phyloP scores from a whole-genome alignment of 2,888 invertebrate species.

The Platycheirus rosarum region DNA sequence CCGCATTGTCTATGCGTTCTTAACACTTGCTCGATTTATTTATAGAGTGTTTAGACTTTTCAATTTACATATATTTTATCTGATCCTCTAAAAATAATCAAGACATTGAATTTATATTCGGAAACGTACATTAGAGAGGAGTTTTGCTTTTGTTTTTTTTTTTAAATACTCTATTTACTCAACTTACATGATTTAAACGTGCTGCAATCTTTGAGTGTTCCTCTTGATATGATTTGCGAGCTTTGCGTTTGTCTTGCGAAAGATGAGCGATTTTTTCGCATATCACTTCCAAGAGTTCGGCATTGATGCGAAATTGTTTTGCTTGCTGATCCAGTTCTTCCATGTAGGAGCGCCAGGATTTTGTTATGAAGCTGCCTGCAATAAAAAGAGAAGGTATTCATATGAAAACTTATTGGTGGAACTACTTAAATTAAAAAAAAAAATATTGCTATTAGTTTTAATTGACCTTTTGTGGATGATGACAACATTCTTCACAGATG shows the following conservation, averaged over 20 bases:
- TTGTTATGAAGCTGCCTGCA: constrained; percentile 86
- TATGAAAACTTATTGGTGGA: not conserved
- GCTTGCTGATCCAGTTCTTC: constrained; percentile 94
- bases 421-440: no score
- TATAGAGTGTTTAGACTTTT: constrained; percentile 30
- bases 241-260: constrained; percentile 93
- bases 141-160: not conserved
- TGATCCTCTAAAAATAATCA: constrained; percentile 13
- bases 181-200: constrained; percentile 90
- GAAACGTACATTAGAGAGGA: not conserved
- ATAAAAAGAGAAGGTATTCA: constrained; percentile 9
- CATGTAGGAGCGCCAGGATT: constrained; percentile 92
- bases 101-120: constrained; percentile 36
- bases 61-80: constrained; percentile 19
- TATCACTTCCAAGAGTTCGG: constrained; percentile 91
- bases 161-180: constrained; percentile 10
- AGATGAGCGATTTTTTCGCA: constrained; percentile 92
- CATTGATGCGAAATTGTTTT: constrained; percentile 91
- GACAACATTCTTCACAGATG: no score
- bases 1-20: constrained; percentile 43
- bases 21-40: constrained; percentile 30
- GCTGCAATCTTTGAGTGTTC: constrained; percentile 92
- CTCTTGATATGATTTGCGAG: constrained; percentile 93
- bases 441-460: no score
- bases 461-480: no score